Conservation (phyloP, 2,888 invertebrate genomes). For the Drosophila monieri region DNA sequence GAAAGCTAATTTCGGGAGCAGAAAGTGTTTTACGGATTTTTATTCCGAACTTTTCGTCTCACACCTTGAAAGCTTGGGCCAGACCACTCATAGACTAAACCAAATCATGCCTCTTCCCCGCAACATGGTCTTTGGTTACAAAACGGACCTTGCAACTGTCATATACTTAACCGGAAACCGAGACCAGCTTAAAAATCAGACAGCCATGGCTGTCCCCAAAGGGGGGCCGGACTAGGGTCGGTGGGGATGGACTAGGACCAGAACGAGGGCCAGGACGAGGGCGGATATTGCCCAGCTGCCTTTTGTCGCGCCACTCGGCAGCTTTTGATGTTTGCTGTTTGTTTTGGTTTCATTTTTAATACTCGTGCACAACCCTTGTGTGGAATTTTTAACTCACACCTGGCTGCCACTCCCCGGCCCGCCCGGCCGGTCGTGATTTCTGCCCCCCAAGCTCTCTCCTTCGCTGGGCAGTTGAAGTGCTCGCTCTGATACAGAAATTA, state of each 20-base stretch:
- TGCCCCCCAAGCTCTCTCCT: conserved; percentile 7
- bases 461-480: conserved; percentile 55
- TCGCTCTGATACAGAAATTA: conserved; percentile 72
- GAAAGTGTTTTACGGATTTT: not conserved
- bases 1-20: not conserved
- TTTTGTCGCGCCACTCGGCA: conserved; percentile 49
- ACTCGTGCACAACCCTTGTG: conserved; percentile 50
- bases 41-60: not conserved
- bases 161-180: conserved; percentile 51
- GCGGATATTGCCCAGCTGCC: conserved; percentile 65
- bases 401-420: not conserved
- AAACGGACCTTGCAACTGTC: conserved; percentile 53
- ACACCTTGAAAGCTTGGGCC: not conserved
- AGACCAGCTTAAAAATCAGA: conserved; percentile 55
- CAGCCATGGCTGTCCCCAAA: conserved; percentile 32
- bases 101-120: conserved; percentile 17
- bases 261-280: not conserved
- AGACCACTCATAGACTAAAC: conserved; percentile 31
- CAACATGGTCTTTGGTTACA: conserved; percentile 33
- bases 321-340: conserved; percentile 76
- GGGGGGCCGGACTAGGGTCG: not conserved
- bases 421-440: not conserved
- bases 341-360: conserved; percentile 76
- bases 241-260: not conserved
- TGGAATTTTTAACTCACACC: conserved; percentile 46